Conservation (phyloP, 2,888 invertebrate genomes). For the Nomada flava region DNA sequence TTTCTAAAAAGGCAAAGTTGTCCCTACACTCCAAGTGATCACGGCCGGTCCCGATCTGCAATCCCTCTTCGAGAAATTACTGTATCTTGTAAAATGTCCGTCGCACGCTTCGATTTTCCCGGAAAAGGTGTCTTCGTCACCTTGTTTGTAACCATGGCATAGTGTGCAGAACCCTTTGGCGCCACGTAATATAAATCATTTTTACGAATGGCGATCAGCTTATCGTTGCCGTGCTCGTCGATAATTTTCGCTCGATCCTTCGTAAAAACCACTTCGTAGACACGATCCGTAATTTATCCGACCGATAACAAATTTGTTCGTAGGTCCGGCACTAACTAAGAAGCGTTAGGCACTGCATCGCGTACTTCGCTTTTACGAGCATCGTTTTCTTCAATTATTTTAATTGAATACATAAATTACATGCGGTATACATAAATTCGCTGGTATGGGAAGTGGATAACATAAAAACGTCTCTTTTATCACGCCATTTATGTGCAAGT, state of each 20-base stretch:
- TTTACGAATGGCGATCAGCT: constrained; percentile 33
- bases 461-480: no score
- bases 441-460: no score
- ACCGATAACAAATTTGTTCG: no score
- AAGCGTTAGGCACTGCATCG: no score
- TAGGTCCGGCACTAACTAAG: neutral
- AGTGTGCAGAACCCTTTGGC: no score
- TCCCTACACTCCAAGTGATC: no score
- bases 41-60: no score
- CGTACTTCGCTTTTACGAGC: neutral
- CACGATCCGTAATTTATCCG: no score
- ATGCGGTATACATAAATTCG: no score
- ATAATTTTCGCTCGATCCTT: constrained; percentile 38
- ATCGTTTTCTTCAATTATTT: constrained; percentile 20
- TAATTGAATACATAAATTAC: neutral
- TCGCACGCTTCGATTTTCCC: neutral
- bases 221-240: constrained; percentile 24
- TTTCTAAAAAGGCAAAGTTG: no score
- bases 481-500: no score
- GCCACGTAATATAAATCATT: constrained; percentile 35
- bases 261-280: constrained; percentile 16
- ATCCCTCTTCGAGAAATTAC: no score
- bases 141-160: constrained; percentile 4
- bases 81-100: neutral
- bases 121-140: constrained; percentile 51